Base-by-base conservation (phyloP, 2,888 invertebrate species). In the Cosmia pyralina region DNA sequence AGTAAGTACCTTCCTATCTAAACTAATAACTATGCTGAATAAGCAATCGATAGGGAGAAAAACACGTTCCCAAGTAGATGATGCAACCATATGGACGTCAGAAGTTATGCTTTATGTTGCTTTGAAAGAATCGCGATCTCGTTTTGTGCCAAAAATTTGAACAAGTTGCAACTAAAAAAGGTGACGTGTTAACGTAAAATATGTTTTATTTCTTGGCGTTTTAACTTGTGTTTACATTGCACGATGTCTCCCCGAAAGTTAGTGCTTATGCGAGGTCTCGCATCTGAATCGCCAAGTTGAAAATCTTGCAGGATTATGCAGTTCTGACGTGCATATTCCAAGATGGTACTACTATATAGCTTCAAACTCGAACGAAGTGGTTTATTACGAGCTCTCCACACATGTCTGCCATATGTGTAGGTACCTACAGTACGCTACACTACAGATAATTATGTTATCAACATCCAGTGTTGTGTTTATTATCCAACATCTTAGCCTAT, bases 11-110 rank as follows among this genome's bases (percentile, higher is more conserved):
- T 53, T 44, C n/a, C 13, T 38, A 44, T 41, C 48, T 44, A 44
- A 64, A 67, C 67, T 41, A 69, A 44, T n/a, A 67, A 73, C 68
- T 79, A 69, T 62, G 52, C 67, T 67, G 67, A 83, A 83, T 79
- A 83, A 74, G 69, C 59, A 67, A n/a, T 81, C 64, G 50, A 82
- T 79, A 79, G 57, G 48, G 44, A 78, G 50, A 50, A 65, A 64
- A 80, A 52, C 65, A 55, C 44, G 58, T 67, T 73, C 46, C 62
- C 15, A 55, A 69, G 52, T 38, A 55, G n/a, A 69, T 44, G 63
- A 82, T 79, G 67, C 67, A 72, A 82, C 68, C 72, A 55, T 58
- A 75, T 7, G 22, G 34, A 59, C 28, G 60, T 50, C 46, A 52
- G 19, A 67, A 77, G 11, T 66, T 62, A 19, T 62, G 17, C 44